A percentile compares a stretch with the other conserved stretches of the same genome.
Conservation (phyloP, 2,888 invertebrate species). For the Eueremaeus valkanovi region DNA sequence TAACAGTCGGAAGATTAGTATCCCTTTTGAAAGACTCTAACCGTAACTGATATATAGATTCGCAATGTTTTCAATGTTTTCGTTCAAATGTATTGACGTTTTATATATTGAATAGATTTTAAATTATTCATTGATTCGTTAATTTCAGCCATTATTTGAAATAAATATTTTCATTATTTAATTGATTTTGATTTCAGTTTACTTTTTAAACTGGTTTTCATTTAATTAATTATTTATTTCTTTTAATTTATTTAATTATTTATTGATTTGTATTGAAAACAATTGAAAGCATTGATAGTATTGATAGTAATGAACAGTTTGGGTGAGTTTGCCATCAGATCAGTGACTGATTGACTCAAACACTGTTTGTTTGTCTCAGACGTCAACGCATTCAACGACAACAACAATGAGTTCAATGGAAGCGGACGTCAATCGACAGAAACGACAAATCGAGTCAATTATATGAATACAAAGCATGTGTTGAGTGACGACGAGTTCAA, state of each 20-base stretch:
- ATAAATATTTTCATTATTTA: not conserved
- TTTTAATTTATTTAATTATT: not conserved
- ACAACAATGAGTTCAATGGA: not conserved
- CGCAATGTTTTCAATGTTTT: too few species aligned
- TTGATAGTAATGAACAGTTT: conserved; percentile 24
- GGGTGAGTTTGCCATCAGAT: conserved; percentile 22
- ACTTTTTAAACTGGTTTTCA: not conserved
- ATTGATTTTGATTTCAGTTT: not conserved
- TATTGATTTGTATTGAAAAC: too few species aligned
- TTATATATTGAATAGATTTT: not conserved
- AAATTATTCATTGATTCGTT: conserved; percentile 10
- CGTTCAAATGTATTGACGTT: not conserved
- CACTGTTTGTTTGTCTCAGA: too few species aligned
- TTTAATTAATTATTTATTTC: too few species aligned
- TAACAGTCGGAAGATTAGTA: too few species aligned
- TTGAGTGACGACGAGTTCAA: conserved; percentile 34
- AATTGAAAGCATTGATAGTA: too few species aligned
- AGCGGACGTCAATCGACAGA: not conserved
- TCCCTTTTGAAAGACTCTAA: too few species aligned
- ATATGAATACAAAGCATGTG: not conserved
- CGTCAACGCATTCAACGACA: conserved; percentile 5
- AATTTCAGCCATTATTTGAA: conserved; percentile 27
- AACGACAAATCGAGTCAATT: not conserved
- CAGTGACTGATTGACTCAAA: too few species aligned
- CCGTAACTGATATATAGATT: too few species aligned